Base-by-base conservation (phyloP, 2,797 vertebrate species). In the Centroberyx gerrardi region DNA sequence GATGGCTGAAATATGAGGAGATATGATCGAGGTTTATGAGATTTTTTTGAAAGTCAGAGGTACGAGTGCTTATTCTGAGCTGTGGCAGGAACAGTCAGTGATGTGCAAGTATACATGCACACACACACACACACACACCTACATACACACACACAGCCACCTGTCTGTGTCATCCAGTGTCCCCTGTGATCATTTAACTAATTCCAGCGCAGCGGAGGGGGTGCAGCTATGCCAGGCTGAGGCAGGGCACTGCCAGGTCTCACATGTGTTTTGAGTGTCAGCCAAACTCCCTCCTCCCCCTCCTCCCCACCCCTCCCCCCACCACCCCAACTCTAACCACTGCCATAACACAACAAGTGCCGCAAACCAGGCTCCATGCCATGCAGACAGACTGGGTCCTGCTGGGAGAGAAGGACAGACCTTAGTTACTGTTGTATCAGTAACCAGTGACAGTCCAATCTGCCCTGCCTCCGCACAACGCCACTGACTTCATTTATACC, bases 361-460 rank as follows among this genome's bases (percentile, higher is more conserved):
- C 52, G 29, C 59, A 33, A 68, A 53, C 28, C 36, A 52, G 67
- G 68, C 76, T 69, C 28, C 29, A 0, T 77, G 82, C 75, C 72
- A 76, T 49, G 36, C 10, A 68, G 48, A 66, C 36, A 77, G 68
- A 76, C 74, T 5, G 28, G 51, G 27, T 77, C 63, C 59, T 63
- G 55, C 36, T 62, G 65, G 78, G 55, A 63, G 62, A 74, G 48
- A 79, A 54, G 70, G 61, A 52, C 28, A 38, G 62, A 67, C 55
- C 77, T 67, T 71, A 78, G 63, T 73, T 62, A 53, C 75, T 72
- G 82, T 77, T 62, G 1, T 80, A 76, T 83, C 80, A 80, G 82
- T 82, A 75, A 82, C 79, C 70, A 80, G 68, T 84, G 75, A 79
- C 55, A 78, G 80, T 67, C 72, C 73, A 81, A 71, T 76, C 78